phyloP scores from a whole-genome alignment of 64 coral and sea anemone genomes.

The Hydrozoanthus tunicans region DNA sequence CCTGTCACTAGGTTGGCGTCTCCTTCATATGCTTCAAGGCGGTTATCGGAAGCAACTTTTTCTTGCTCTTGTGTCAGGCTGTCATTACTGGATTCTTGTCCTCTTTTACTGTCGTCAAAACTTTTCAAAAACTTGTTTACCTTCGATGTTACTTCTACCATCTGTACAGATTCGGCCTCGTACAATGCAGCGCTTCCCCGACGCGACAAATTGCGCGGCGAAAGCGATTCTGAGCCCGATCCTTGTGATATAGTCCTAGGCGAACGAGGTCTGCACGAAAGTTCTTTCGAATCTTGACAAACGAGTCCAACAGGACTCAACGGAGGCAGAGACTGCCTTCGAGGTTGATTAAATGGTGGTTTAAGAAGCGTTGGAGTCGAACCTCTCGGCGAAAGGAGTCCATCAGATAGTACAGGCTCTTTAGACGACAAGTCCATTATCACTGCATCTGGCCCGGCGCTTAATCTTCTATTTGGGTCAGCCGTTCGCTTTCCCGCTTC shows the following conservation, averaged over 20 bases:
- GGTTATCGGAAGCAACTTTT: neutral
- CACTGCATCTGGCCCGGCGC: constrained; percentile 58
- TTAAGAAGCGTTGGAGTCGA: constrained; percentile 51
- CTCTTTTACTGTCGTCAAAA: constrained; percentile 58
- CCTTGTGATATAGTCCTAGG: constrained; percentile 5
- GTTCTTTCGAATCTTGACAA: constrained; percentile 21
- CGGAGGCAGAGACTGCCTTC: constrained; percentile 83
- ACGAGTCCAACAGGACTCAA: constrained; percentile 67
- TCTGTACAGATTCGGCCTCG: constrained; percentile 60
- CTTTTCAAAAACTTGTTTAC: constrained; percentile 85
- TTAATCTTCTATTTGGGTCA: constrained; percentile 33
- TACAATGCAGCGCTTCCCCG: constrained; percentile 50
- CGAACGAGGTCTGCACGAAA: neutral
- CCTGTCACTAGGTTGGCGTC: neutral
- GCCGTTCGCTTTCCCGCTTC: constrained; percentile 60
- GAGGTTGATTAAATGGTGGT: constrained; percentile 79
- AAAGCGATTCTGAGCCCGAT: constrained; percentile 1
- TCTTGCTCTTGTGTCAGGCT: neutral
- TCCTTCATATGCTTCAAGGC: constrained; percentile 36
- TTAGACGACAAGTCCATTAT: neutral
- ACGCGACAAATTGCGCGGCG: constrained; percentile 56
- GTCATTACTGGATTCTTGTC: neutral
- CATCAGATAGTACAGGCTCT: neutral
- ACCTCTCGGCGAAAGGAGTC: constrained; percentile 6
- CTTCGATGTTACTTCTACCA: constrained; percentile 71